A percentile compares a stretch with the other conserved stretches of the same genome.
Evolutionary conservation across 2,113 vertebrate species (phyloP).

Genomic region (Platycercus adscitus): DNA sequence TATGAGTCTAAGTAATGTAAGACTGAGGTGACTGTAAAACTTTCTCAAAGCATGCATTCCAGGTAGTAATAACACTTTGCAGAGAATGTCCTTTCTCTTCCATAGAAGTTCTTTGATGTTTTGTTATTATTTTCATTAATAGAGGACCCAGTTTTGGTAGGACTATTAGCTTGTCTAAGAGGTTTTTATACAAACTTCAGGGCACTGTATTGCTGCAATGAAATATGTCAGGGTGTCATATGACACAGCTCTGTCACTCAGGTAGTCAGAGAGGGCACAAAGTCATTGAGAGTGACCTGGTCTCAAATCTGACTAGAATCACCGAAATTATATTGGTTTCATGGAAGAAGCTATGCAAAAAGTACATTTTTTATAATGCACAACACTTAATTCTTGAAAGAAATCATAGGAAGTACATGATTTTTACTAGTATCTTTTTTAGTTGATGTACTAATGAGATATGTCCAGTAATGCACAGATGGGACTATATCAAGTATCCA

Average conservation of each 20-base stretch:
- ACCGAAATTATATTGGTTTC: background rate
- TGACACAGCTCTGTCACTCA: background rate
- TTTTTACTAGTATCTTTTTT: background rate
- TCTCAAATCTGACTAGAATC: background rate
- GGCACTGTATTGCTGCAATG: background rate
- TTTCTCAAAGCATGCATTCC: background rate
- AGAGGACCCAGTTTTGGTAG: background rate
- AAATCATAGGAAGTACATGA: background rate
- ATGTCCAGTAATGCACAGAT: background rate
- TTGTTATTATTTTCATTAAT: background rate
- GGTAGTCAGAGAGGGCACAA: background rate
- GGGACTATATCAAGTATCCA: background rate
- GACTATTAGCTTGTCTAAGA: background rate
- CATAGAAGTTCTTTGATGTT: background rate
- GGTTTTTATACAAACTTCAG: background rate
- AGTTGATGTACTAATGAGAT: background rate
- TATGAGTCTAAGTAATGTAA: background rate
- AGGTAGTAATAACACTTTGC: background rate
- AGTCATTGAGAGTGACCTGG: conserved; percentile 1
- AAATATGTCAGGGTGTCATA: background rate
- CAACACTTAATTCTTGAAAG: background rate
- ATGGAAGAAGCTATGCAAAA: background rate
- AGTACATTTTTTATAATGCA: background rate
- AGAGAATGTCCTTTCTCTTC: background rate
- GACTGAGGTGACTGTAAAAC: background rate